Conservation (phyloP, 2,888 invertebrate genomes). For the Reticulitermes lucifugus region DNA sequence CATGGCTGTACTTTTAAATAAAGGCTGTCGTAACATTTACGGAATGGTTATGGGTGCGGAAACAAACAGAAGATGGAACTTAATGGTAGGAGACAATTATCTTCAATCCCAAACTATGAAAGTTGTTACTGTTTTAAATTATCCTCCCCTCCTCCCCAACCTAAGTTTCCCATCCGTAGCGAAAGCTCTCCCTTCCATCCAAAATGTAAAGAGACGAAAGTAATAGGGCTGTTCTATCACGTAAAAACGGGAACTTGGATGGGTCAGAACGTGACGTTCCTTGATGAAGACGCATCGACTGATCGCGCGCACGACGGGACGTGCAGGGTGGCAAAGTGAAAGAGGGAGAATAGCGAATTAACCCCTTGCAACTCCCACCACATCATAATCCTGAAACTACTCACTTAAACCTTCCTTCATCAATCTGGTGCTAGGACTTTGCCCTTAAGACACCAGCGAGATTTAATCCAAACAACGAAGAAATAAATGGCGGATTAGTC, state of each 20-base stretch:
- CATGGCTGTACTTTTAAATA: no score
- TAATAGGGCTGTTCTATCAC: conserved; percentile 44
- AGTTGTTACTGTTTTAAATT: conserved; percentile 35
- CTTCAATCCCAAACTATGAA: neutral
- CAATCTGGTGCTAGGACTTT: conserved; percentile 17
- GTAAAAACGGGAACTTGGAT: conserved; percentile 41
- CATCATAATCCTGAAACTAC: conserved; percentile 17
- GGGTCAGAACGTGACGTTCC: conserved; percentile 41
- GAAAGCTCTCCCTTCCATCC: neutral
- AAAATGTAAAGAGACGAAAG: conserved; percentile 31
- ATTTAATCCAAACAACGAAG: conserved; percentile 30
- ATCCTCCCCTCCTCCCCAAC: neutral
- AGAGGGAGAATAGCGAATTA: conserved; percentile 29
- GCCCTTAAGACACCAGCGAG: conserved; percentile 15
- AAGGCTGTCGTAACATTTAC: no score
- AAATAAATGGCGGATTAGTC: conserved; percentile 23
- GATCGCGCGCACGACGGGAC: conserved; percentile 43
- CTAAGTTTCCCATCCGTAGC: neutral
- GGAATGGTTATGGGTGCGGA: no score
- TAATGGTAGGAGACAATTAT: neutral
- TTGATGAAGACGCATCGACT: conserved; percentile 50
- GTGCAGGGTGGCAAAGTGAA: neutral
- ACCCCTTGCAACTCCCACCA: conserved; percentile 9
- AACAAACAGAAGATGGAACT: neutral
- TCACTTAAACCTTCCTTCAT: conserved; percentile 28